Evolutionary conservation across 2,797 vertebrate species (phyloP), one percentile per base, ranked within the genome.

Genomic region (Darevskia nairensis): DNA sequence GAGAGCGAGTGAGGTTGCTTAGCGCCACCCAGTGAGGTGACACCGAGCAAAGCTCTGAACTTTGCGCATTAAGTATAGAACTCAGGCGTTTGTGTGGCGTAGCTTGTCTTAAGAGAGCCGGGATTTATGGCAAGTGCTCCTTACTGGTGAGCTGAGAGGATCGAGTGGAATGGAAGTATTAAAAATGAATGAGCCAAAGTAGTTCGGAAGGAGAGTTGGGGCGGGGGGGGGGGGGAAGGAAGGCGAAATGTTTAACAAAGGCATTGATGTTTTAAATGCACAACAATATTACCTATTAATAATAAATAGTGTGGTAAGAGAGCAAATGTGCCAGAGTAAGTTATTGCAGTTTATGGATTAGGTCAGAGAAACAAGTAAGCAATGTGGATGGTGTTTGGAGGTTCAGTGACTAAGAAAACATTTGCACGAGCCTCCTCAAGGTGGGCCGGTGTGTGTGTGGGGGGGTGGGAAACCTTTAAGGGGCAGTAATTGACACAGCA

Each of bases 231-330:
- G 75, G 15, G 41, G 87, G 75, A 66, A 9, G 46, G 88, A 80
- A 87, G 79, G 77, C 90, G 89, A 90, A 91, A 94, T 92, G 80
- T 89, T 94, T 95, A 93, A 95, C 95, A 96, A 94, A 96, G 92
- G 86, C 92, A 95, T 93, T 86, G 94, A 95, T 93, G 94, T 95
- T 96, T 93, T 94, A 95, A 96, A 95, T 95, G 94, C 90, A 96
- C 93, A 95, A 93, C 94, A 95, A 92, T 90, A 91, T 84, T 76
- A 89, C 88, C 82, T 91, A 95, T 95, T 91, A 95, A 94, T 96
- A 95, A 95, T 95, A 92, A 90, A 95, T 95, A 93, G 88, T 85
- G 88, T 88, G 93, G 93, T 90, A 68, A 55, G 46, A 82, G 91
- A 93, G 85, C 88, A 95, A 88, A 93, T 89, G 93, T 95, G 95